Evolutionary conservation across 2,113 vertebrate genomes (phyloP), one percentile per base, ranked within the genome.

Genomic region (Strix aluco): DNA sequence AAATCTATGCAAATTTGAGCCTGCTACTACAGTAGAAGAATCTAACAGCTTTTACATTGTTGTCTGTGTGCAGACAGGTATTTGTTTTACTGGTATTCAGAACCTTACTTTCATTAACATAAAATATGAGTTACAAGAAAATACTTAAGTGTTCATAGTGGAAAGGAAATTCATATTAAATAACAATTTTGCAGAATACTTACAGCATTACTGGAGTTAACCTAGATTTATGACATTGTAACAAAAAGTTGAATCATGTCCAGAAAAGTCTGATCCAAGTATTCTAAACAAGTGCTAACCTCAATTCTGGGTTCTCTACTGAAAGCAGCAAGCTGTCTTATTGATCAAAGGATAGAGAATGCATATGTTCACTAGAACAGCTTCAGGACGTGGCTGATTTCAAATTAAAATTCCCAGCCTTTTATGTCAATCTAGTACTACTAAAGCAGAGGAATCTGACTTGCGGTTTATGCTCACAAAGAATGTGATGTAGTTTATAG

Each of bases 251-350:
- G 58, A 92, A 80, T 42, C 79, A 13, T 21, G 8, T 54, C 81
- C 92, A 95, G 81, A 72, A 78, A 84, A 87, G 15, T 52, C 84
- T 70, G 54, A 88, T 72, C 25, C 85, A 95, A 88, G 51, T 73
- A 66, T 69, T 82, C 49, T 59, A 78, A 85, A 69, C 49, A 81
- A 87, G 11, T 30, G 34, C 49, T 63, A 91, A 47, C 52, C 61
- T 92, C 69, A 85, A 14, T 84, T 70, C 30, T 36, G 38, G 30
- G 38, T 59, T 88, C 74, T 81, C 55, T 55, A 21, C 10, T 57
- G 49, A 95, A 87, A 92, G 67, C 38, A 88, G 36, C 65, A 91
- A 86, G 44, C 40, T 66, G 34, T 55, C 65, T 81, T 42, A 86
- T 26, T 86, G 65, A 86, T 67, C 40, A 80, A 90, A 86, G 42